Percentiles rank a stretch among this genome's conserved stretches.
Conservation (phyloP, 2,888 invertebrate species). For the Pristionchus fissidentatus region DNA sequence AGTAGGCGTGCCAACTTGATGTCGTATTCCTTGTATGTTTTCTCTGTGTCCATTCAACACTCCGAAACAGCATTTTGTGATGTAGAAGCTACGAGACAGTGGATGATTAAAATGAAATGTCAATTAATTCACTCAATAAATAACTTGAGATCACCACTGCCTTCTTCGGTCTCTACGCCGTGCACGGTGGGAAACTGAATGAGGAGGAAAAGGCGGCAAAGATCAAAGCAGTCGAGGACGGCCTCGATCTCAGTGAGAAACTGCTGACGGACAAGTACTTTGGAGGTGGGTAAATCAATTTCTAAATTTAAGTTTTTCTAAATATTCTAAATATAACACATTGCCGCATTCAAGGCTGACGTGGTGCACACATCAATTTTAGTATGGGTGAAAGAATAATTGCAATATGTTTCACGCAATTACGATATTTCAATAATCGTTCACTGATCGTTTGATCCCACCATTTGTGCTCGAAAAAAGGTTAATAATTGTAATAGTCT, state of each 20-base stretch:
- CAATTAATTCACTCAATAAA: background rate
- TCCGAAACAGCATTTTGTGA: no score
- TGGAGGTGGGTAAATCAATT: constrained; percentile 53
- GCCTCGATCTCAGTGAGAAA: constrained; percentile 59
- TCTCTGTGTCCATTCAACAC: no score
- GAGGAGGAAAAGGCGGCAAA: constrained; percentile 55
- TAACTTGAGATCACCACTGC: constrained; percentile 53
- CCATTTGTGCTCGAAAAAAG: no score
- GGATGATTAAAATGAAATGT: background rate
- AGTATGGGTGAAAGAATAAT: no score
- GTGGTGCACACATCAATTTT: no score
- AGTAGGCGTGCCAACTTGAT: no score
- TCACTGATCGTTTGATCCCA: background rate
- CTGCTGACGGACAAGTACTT: constrained; percentile 58
- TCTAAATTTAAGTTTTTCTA: background rate
- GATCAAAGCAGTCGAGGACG: constrained; percentile 54
- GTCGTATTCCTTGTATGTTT: no score
- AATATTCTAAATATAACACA: no score
- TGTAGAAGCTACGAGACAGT: no score
- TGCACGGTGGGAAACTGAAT: constrained; percentile 51
- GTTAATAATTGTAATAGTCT: no score
- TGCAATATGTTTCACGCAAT: no score
- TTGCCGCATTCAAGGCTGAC: background rate
- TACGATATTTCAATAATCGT: no score
- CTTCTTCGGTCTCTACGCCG: constrained; percentile 54